Percentiles rank a stretch among this genome's conserved stretches.
phyloP scores from a whole-genome alignment of 1,140 invertebrate species.

The Ectropis grisescens region DNA sequence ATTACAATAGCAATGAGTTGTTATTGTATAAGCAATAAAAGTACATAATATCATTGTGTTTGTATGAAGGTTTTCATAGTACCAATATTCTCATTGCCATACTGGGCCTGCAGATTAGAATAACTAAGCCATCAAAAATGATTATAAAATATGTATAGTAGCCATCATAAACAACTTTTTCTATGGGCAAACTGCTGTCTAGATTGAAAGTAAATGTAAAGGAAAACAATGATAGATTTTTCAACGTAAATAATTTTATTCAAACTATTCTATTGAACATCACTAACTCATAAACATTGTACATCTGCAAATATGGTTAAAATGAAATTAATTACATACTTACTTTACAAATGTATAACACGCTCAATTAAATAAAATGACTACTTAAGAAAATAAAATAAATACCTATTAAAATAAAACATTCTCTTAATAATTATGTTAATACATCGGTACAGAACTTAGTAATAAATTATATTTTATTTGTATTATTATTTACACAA shows the following conservation, averaged over 20 bases:
- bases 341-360: slow-evolving; percentile 47
- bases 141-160: too few species aligned
- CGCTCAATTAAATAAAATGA: slow-evolving; percentile 57
- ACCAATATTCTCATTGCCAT: too few species aligned
- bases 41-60: too few species aligned
- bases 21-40: too few species aligned
- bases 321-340: slow-evolving; percentile 46
- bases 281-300: slow-evolving; percentile 68
- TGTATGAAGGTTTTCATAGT: too few species aligned
- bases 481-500: slow-evolving; percentile 27
- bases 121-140: too few species aligned
- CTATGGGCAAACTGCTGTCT: too few species aligned
- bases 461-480: slow-evolving; percentile 33
- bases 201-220: too few species aligned
- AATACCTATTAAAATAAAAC: slow-evolving; percentile 57
- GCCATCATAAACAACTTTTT: too few species aligned
- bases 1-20: too few species aligned
- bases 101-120: too few species aligned
- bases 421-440: slow-evolving; percentile 43
- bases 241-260: slow-evolving; percentile 71
- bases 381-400: slow-evolving; percentile 58
- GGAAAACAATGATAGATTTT: slow-evolving; percentile 50
- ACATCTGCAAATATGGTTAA: slow-evolving; percentile 69
- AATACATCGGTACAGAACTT: slow-evolving; percentile 46
- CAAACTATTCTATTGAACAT: slow-evolving; percentile 70